Evolutionary conservation across 2,113 vertebrate species (phyloP).

Genomic region (Bos indicus): DNA sequence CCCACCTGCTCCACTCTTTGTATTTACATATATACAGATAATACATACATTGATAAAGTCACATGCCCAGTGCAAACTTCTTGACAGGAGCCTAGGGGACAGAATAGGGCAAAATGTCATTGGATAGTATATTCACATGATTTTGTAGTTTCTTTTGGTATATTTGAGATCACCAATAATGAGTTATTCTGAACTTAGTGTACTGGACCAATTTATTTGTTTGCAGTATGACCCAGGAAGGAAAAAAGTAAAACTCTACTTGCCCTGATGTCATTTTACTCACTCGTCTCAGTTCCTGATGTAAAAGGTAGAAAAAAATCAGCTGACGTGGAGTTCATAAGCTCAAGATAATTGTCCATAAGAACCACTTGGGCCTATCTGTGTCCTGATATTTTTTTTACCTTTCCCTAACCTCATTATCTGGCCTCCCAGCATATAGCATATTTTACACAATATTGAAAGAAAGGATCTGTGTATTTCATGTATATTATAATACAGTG

Average conservation of each 20-base stretch:
- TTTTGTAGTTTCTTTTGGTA: neutral
- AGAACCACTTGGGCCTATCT: neutral
- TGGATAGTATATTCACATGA: neutral
- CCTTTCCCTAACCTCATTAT: neutral
- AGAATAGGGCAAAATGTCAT: neutral
- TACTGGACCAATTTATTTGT: neutral
- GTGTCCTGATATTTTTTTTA: neutral
- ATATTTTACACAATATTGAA: neutral
- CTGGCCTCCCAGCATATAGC: neutral
- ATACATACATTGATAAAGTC: neutral
- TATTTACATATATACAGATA: neutral
- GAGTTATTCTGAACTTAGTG: neutral
- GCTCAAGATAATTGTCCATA: neutral
- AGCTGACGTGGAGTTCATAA: neutral
- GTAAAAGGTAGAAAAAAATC: neutral
- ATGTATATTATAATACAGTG: neutral
- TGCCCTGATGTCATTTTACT: neutral
- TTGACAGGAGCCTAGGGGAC: neutral
- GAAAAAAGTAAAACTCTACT: neutral
- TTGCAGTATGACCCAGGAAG: neutral
- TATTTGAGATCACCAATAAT: neutral
- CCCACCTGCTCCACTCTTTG: neutral
- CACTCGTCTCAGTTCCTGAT: neutral
- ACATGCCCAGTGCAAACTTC: neutral
- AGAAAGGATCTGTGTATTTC: neutral